Base-by-base conservation (phyloP, 2,888 invertebrate species). In the Cephalotes varians region DNA sequence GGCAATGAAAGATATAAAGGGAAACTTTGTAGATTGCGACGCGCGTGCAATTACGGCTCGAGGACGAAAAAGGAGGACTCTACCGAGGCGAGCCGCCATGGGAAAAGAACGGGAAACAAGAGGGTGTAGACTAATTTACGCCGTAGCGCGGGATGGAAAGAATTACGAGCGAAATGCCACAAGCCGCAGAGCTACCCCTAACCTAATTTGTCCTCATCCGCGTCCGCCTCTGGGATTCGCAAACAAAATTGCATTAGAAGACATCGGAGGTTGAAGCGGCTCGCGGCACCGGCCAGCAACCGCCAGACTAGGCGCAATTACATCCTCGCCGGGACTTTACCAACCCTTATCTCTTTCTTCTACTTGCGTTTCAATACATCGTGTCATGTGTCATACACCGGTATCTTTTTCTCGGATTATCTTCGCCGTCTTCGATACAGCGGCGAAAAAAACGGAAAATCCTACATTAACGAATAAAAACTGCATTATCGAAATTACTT, bases 221-320 rank as follows among this genome's bases (percentile, higher is more conserved):
- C 85, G 85, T 87, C 72, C 85, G 79, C 87, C 88, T 85, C 85
- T 83, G 89, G 90, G 90, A 90, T 92, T 91, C 88, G 81, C 90
- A 91, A 91, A 90, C 88, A 87, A 89, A 92, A 93, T 93, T 91
- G 91, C 90, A 90, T 93, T 91, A 91, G 91, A 89, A 90, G 83
- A 84, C 84, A 88, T 86, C 82, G 67, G 74, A 25, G 73, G 69
- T 69, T 65, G 82, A 85, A 85, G 60, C 77, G 72, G 37, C 73
- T 51, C 40, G 65, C 54, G 64, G 82, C 81, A 73, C 44, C 69
- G 31, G 40, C 31, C 64, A 15, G 25, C 47, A 9, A n/a, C 47
- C 34, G 60, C 56, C 21, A 54, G 69, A 56, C 71, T 34, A n/a
- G 34, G 47, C 54, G 58, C 49, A 51, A 81, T 83, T 86, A 81